Evolutionary conservation across 2,797 vertebrate genomes (phyloP).

Genomic region (Stomatorhinus walkeri): DNA sequence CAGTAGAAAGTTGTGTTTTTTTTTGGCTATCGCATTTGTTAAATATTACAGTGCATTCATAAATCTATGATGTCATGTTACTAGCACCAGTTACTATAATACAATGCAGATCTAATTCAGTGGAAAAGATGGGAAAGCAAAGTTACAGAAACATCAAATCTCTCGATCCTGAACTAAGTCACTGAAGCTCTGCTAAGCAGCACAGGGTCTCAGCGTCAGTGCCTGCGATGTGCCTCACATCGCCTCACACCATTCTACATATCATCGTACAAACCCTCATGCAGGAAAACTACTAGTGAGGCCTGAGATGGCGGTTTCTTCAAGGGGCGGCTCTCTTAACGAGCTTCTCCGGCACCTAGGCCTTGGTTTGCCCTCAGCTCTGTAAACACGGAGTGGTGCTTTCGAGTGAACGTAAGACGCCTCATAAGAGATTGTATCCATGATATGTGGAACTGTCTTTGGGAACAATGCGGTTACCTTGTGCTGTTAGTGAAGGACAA

Average conservation of each 20-base stretch:
- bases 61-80: constrained; percentile 81
- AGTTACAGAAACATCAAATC: constrained; percentile 69
- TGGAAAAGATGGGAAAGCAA: constrained; percentile 78
- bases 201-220: constrained; percentile 51
- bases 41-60: constrained; percentile 95
- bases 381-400: background rate
- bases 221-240: constrained; percentile 62
- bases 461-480: constrained; percentile 60
- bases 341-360: constrained; percentile 48
- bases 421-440: constrained; percentile 70
- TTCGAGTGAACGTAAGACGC: constrained; percentile 34
- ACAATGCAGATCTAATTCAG: constrained; percentile 74
- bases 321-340: constrained; percentile 57
- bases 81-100: constrained; percentile 97
- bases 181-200: constrained; percentile 54
- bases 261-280: constrained; percentile 61
- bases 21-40: constrained; percentile 82
- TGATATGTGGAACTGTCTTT: constrained; percentile 84
- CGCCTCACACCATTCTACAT: constrained; percentile 69
- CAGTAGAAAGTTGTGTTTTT: constrained; percentile 65
- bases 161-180: constrained; percentile 62
- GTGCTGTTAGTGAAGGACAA: constrained; percentile 93
- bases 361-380: constrained; percentile 38
- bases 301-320: constrained; percentile 71
- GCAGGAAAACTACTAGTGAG: constrained; percentile 59